Percentiles rank a stretch among this genome's conserved stretches.
phyloP scores from a whole-genome alignment of 30 jellyfish, hydroid and myxozoan genomes.

The Chrysaora quinquecirrha region DNA sequence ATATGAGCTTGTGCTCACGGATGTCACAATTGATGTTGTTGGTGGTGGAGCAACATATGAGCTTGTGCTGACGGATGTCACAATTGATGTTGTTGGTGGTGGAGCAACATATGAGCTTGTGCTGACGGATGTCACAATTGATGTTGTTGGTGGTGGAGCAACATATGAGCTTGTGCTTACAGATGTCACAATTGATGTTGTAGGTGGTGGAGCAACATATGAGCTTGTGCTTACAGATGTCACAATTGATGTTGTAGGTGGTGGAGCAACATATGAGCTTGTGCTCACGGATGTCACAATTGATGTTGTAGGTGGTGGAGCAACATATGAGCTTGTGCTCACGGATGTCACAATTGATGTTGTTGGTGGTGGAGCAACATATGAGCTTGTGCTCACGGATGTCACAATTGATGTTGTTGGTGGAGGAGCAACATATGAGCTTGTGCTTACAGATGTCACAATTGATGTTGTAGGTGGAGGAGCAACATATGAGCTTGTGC shows the following conservation, averaged over 20 bases:
- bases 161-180: background rate
- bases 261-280: background rate
- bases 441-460: background rate
- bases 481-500: background rate
- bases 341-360: background rate
- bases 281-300: background rate
- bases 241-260: background rate
- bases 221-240: background rate
- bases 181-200: background rate
- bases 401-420: background rate
- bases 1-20: background rate
- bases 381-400: background rate
- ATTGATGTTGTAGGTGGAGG: background rate
- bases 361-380: background rate
- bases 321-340: background rate
- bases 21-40: background rate
- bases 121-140: background rate
- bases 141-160: conserved; percentile 1
- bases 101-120: background rate
- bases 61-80: background rate
- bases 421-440: background rate
- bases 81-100: background rate
- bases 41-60: background rate
- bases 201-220: background rate
- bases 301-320: conserved; percentile 8